Base-by-base conservation (phyloP, 2,888 invertebrate species). In the Arctia plantaginis region DNA sequence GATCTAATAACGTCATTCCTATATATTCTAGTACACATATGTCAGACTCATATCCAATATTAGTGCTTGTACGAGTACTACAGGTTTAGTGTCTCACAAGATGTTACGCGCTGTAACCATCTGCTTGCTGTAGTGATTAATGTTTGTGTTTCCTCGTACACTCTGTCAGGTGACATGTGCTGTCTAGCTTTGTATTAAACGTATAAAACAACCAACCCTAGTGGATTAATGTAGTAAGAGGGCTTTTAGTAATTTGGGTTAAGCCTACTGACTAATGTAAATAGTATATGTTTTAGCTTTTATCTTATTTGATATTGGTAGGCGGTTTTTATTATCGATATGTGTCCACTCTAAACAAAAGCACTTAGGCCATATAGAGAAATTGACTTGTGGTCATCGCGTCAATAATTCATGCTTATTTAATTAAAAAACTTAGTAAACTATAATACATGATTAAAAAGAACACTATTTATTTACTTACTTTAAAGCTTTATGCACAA, bases 81-180 rank as follows among this genome's bases (percentile, higher is more conserved):
- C 62, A 44, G 62, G n/a, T 68, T 72, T 35, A 72, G 67, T 68
- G 62, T 44, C 55, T 35, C 55, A 67, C 44, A 74, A 72, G 23
- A 69, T 62, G 69, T 51, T 59, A 65, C 67, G 68, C 44, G 69
- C 59, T 66, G 44, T 65, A 51, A 68, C 66, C 83, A 82, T 75
- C 74, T 83, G 82, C 73, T 59, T 62, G 71, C 73, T 71, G 75
- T 47, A 51, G 74, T 75, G 79, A 82, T 81, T 83, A 79, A 81
- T 82, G 82, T 83, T 77, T 75, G 75, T 73, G 71, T 72, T 77
- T 75, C 82, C 66, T 71, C 72, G 75, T 47, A 55, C 39, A 41
- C 67, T 71, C 73, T 62, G 76, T 73, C 83, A 77, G 73, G 71
- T 73, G 69, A 44, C 79, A 71, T 75, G 69, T 81, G 78, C 66